Percentiles rank a stretch among this genome's conserved stretches.
Evolutionary conservation across 2,888 invertebrate genomes (phyloP).

Genomic region (Vanessa cardui): DNA sequence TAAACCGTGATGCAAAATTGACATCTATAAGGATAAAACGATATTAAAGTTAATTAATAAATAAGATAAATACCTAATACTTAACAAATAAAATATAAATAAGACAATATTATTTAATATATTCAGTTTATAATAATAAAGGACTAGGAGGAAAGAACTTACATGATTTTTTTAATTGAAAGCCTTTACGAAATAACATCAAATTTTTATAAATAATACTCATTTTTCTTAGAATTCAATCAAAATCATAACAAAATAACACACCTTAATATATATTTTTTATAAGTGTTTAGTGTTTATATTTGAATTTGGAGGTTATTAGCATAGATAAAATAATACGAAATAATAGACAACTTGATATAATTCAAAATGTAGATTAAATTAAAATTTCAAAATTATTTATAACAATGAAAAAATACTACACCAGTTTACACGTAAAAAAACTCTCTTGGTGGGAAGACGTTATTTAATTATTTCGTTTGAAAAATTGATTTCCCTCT

Average conservation of each 20-base stretch:
- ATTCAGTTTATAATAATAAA: not conserved
- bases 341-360: too few relatives aligned
- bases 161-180: constrained; percentile 22
- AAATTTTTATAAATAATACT: constrained; percentile 28
- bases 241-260: not conserved
- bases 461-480: too few relatives aligned
- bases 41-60: not conserved
- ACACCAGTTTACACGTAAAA: too few relatives aligned
- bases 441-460: too few relatives aligned
- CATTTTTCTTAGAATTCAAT: constrained; percentile 19
- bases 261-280: not conserved
- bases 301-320: constrained; percentile 6
- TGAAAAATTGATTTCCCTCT: too few relatives aligned
- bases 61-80: too few relatives aligned
- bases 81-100: too few relatives aligned
- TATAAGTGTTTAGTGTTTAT: not conserved
- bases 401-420: too few relatives aligned
- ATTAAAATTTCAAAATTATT: too few relatives aligned
- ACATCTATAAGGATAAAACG: constrained; percentile 21
- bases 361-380: too few relatives aligned
- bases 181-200: constrained; percentile 21
- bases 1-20: constrained; percentile 16
- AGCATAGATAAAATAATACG: not conserved
- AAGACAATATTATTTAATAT: not conserved
- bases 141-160: too few relatives aligned